Conservation (phyloP, 1,140 invertebrate species). For the Oreohelix idahoensis region DNA sequence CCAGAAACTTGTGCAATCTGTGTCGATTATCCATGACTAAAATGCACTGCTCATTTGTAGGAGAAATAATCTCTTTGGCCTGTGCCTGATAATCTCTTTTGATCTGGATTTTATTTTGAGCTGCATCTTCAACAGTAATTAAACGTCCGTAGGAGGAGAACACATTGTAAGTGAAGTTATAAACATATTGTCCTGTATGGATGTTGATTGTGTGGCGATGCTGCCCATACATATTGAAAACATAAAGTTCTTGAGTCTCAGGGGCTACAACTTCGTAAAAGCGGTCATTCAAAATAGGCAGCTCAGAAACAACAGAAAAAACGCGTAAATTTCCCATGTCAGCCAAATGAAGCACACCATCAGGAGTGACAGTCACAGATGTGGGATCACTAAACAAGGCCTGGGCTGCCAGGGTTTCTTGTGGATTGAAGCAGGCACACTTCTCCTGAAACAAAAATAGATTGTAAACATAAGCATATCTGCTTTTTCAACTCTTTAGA, state of each 20-base stretch:
- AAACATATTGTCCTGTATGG: conserved; percentile 90
- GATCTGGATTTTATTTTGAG: conserved; percentile 89
- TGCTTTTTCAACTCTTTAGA: too few species aligned
- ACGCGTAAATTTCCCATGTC: conserved; percentile 88
- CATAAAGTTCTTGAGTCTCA: conserved; percentile 92
- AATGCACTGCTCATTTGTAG: conserved; percentile 92
- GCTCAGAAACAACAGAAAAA: conserved; percentile 89
- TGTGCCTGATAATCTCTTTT: conserved; percentile 79
- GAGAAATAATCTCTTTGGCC: conserved; percentile 94
- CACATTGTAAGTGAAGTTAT: conserved; percentile 94
- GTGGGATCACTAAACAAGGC: conserved; percentile 95
- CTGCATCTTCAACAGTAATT: conserved; percentile 90
- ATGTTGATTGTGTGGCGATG: conserved; percentile 94
- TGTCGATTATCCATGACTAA: conserved; percentile 87
- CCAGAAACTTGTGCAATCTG: conserved; percentile 89
- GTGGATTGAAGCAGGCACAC: conserved; percentile 87
- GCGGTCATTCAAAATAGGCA: conserved; percentile 89
- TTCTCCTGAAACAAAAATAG: conserved; percentile 74
- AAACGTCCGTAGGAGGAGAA: conserved; percentile 96
- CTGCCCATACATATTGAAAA: conserved; percentile 96
- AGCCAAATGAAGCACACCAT: conserved; percentile 91
- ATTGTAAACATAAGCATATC: too few species aligned
- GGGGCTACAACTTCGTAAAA: conserved; percentile 94
- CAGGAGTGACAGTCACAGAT: conserved; percentile 89
- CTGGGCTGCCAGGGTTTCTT: conserved; percentile 88